Base-by-base conservation (phyloP, 2,797 vertebrate genomes). In the Clarias pachynema region DNA sequence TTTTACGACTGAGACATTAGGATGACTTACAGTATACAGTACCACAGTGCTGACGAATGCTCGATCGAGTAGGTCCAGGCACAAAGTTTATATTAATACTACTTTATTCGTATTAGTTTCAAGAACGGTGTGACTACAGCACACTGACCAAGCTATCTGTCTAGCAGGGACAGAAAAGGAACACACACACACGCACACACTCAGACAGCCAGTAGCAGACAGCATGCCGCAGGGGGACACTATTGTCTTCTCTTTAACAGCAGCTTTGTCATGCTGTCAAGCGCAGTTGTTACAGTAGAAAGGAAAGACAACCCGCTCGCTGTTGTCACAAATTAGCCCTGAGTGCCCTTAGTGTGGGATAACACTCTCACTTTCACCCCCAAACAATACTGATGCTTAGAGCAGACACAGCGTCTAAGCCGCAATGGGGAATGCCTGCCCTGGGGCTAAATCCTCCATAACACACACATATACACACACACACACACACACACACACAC, bases 211-310 rank as follows among this genome's bases (percentile, higher is more conserved):
- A 82, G 78, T 26, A 53, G 82, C 84, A 78, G 83, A 79, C 84
- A 40, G 60, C 16, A 65, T 73, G 86, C 80, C 81, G 74, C 84
- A 72, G 77, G 82, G 77, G 77, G 37, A 77, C 3, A 0, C 82
- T 72, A 87, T 89, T 88, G 79, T 86, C 84, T 83, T 83, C 81
- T 40, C 59, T 82, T 89, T 89, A 89, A 87, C 82, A 79, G 68
- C 80, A 69, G 85, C 88, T 87, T 84, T 84, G 83, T 91, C 86
- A 86, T 87, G 40, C 86, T 89, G 89, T 90, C 89, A 89, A 82
- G 65, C 37, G 16, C 86, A 87, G 88, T 89, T 82, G 86, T 68
- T 80, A 79, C 85, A 86, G 88, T 63, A 86, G 79, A 78, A 88
- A 80, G 84, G 49, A 24, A 86, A 81, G 81, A 66, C 87, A 87